Evolutionary conservation across 2,113 vertebrate genomes (phyloP).

Genomic region (Genyomyrus donnyi): DNA sequence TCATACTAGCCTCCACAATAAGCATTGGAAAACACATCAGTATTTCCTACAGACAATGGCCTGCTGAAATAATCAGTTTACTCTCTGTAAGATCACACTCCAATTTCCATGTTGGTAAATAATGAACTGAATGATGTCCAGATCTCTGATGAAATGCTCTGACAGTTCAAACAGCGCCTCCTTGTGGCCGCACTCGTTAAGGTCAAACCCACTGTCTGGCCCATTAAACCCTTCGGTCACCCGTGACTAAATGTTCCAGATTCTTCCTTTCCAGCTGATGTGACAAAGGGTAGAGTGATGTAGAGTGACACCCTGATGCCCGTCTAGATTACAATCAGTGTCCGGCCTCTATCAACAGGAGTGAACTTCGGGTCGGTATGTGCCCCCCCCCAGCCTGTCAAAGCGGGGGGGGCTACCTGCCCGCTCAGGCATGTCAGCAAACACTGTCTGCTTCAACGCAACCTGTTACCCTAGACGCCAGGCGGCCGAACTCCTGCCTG

Average conservation of each 20-base stretch:
- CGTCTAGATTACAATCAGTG: background rate
- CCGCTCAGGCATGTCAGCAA: background rate
- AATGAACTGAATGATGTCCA: background rate
- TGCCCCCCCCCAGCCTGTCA: background rate
- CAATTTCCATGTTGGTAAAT: background rate
- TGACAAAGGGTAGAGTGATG: background rate
- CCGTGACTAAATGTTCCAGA: background rate
- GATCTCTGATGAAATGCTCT: background rate
- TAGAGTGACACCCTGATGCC: background rate
- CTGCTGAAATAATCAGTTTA: background rate
- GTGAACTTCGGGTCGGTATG: background rate
- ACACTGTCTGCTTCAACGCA: background rate
- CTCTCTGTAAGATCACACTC: background rate
- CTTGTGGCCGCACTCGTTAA: background rate
- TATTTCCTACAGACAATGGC: background rate
- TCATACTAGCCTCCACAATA: background rate
- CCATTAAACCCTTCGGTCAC: background rate
- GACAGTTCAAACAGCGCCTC: background rate
- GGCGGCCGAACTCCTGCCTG: background rate
- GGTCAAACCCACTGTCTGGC: background rate
- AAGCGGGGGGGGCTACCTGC: background rate
- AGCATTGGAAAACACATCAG: background rate
- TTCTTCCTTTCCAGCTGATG: background rate
- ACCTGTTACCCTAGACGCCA: background rate
- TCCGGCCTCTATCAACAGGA: background rate